Conservation (phyloP, 2,113 vertebrate species). For the Tachysurus fulvidraco region DNA sequence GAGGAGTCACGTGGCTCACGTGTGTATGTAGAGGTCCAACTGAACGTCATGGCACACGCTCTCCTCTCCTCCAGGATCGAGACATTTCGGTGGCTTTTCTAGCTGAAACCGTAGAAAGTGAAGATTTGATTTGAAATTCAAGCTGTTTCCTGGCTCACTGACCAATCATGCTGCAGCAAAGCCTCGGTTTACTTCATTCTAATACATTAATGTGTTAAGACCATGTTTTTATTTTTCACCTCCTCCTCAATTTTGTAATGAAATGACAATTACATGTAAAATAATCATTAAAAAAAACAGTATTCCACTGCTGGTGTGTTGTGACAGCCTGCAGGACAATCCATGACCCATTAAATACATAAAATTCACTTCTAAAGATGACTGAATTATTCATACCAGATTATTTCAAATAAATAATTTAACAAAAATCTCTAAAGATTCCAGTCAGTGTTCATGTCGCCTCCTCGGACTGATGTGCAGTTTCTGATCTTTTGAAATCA, state of each 20-base stretch:
- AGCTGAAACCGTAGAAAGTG: neutral
- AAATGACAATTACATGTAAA: neutral
- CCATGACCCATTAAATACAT: too few species aligned
- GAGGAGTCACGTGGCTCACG: neutral
- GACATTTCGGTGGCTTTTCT: slow-evolving; percentile 1
- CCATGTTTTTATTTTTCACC: neutral
- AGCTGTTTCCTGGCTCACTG: neutral
- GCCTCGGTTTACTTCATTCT: neutral
- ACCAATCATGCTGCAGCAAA: neutral
- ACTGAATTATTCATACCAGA: neutral
- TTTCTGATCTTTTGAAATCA: too few species aligned
- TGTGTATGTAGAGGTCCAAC: neutral
- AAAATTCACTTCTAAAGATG: too few species aligned
- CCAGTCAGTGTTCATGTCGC: neutral
- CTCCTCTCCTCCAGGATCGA: neutral
- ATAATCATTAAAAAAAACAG: neutral
- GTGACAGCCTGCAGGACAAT: too few species aligned
- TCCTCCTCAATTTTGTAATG: slow-evolving; percentile 23
- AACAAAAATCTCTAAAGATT: neutral
- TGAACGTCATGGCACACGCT: neutral
- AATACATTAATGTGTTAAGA: neutral
- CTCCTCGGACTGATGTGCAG: too few species aligned
- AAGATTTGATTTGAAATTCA: neutral
- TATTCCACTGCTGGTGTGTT: neutral
- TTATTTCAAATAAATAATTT: neutral